These are phyloP conservation scores for Calliphora vicina DNA, from an alignment of 1,140 invertebrate species.

Conservation along the genomic window DNA sequence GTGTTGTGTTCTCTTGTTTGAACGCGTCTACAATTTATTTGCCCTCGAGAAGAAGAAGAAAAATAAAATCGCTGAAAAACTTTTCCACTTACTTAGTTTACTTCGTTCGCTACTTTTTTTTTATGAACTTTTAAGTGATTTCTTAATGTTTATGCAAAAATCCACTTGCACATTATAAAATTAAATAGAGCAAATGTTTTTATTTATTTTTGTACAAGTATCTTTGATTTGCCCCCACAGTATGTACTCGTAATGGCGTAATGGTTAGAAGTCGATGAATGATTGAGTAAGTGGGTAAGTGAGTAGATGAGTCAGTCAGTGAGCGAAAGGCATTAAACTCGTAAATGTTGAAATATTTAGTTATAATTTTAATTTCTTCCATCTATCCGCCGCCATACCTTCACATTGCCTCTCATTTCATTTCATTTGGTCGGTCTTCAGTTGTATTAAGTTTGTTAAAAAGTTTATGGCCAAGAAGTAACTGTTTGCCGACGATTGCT, in stretches of 20 bases:
- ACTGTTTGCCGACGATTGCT: not conserved
- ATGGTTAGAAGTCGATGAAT: not conserved
- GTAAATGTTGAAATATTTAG: not conserved
- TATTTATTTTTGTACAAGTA: not conserved
- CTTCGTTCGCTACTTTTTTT: not conserved
- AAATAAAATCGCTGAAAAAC: not conserved
- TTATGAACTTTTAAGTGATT: slow-evolving; percentile 1
- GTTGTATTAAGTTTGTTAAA: not conserved
- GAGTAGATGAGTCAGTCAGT: no score
- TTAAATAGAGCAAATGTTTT: no score
- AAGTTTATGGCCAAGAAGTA: not conserved
- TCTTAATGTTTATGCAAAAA: not conserved
- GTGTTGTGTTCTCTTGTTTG: not conserved
- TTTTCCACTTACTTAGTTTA: not conserved
- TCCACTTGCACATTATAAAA: not conserved
- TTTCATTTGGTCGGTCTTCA: not conserved
- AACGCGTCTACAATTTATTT: not conserved
- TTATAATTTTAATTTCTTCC: not conserved
- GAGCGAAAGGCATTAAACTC: not conserved
- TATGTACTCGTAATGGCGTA: not conserved
- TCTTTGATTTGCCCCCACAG: not conserved
- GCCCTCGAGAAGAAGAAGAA: not conserved
- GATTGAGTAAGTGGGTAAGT: not conserved
- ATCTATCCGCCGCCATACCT: no score
- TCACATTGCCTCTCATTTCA: no score